Percentiles rank a stretch among this genome's conserved stretches.
Conservation (phyloP, 2,888 invertebrate genomes). For the Pimpla rufipes region DNA sequence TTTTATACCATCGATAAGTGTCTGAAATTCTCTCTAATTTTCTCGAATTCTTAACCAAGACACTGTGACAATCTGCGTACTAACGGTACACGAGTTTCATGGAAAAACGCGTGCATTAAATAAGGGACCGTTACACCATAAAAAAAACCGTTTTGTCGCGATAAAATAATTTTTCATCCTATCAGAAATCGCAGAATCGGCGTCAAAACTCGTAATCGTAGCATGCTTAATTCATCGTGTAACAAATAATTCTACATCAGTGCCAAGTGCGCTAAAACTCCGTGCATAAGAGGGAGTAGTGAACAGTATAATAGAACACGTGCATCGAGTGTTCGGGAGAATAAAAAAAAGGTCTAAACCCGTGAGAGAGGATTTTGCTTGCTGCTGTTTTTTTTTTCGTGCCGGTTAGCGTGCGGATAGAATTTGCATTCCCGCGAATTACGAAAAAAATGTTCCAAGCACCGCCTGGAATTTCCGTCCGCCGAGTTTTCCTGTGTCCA, state of each 20-base stretch:
- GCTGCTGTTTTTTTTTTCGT: conserved; percentile 48
- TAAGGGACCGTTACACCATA: too few relatives aligned
- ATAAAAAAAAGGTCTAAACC: conserved; percentile 2
- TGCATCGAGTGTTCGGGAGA: conserved; percentile 49
- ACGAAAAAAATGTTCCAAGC: conserved; percentile 55
- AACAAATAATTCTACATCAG: conserved; percentile 45
- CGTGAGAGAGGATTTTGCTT: conserved; percentile 12
- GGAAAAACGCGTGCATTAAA: too few relatives aligned
- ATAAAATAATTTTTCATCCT: too few relatives aligned
- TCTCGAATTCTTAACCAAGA: too few relatives aligned
- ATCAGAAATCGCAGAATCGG: conserved; percentile 19
- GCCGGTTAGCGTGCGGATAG: conserved; percentile 58
- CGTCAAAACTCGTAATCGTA: conserved; percentile 41
- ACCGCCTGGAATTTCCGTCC: conserved; percentile 31
- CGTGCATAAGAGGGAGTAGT: conserved; percentile 47
- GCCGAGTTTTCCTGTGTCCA: conserved; percentile 50
- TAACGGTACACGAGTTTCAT: too few relatives aligned
- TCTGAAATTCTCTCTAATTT: too few relatives aligned
- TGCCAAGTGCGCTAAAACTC: conserved; percentile 62
- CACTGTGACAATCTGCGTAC: too few relatives aligned
- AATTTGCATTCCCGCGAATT: conserved; percentile 44
- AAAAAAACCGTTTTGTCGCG: too few relatives aligned
- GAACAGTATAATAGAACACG: conserved; percentile 47
- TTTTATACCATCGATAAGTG: too few relatives aligned
- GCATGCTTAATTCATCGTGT: conserved; percentile 49